A percentile compares a stretch with the other conserved stretches of the same genome.
phyloP scores from a whole-genome alignment of 2,888 invertebrate genomes.

The Eupithecia subumbrata region DNA sequence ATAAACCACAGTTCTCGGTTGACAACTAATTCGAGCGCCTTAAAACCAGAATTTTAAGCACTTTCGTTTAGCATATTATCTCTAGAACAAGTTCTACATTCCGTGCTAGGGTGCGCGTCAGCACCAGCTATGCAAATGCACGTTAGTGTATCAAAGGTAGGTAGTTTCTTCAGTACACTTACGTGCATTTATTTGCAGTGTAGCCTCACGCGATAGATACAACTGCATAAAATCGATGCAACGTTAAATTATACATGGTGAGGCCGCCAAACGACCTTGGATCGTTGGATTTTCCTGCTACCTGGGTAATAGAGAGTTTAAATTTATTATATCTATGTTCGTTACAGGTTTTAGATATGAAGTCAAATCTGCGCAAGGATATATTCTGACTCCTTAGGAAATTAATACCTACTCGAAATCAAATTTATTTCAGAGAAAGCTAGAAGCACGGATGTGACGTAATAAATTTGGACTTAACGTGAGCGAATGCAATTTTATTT shows the following conservation, averaged over 20 bases:
- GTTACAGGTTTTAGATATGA: not conserved
- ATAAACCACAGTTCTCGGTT: conserved; percentile 6
- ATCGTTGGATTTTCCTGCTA: conserved; percentile 32
- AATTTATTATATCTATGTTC: not conserved
- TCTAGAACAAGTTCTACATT: conserved; percentile 27
- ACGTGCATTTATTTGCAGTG: not conserved
- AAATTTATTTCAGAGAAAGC: not conserved
- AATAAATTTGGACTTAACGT: too few species aligned
- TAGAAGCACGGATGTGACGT: not conserved
- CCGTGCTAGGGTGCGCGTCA: conserved; percentile 26
- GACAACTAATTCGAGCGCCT: conserved; percentile 9
- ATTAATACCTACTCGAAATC: not conserved
- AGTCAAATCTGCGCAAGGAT: not conserved
- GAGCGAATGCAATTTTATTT: not conserved
- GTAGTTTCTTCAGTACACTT: not conserved
- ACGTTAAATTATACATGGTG: conserved; percentile 48
- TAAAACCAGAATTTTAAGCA: conserved; percentile 19
- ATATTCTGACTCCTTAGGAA: not conserved
- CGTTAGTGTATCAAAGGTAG: conserved; percentile 13
- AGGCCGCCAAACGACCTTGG: conserved; percentile 46
- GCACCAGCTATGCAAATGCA: conserved; percentile 29
- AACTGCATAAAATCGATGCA: conserved; percentile 48
- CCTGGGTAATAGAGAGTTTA: not conserved
- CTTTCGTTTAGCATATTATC: conserved; percentile 27
- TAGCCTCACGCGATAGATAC: conserved; percentile 39